A percentile compares a stretch with the other conserved stretches of the same genome.
phyloP scores from a whole-genome alignment of 2,797 vertebrate genomes.

The Sebastes variabilis region DNA sequence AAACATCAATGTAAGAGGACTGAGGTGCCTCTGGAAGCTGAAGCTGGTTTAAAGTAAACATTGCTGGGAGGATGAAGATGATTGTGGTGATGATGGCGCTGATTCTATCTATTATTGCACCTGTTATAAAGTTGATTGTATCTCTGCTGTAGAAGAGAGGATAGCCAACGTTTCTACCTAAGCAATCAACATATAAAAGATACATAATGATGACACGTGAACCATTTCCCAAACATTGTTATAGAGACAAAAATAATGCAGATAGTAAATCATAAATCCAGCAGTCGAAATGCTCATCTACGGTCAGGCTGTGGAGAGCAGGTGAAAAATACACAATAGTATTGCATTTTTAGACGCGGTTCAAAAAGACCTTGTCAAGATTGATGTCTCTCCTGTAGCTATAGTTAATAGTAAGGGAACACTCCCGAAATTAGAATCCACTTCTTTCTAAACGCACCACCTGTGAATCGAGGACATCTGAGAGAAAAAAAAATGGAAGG shows the following conservation, averaged over 20 bases:
- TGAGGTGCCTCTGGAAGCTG: constrained; percentile 16
- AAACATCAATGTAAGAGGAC: constrained; percentile 42
- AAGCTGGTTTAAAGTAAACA: constrained; percentile 34
- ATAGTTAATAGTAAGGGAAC: constrained; percentile 82
- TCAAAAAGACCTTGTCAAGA: constrained; percentile 84
- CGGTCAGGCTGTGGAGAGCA: constrained; percentile 58
- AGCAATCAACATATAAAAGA: constrained; percentile 51
- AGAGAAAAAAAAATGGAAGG: constrained; percentile 67
- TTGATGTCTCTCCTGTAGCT: constrained; percentile 80
- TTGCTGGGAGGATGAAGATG: constrained; percentile 22
- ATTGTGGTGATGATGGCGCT: constrained; percentile 35
- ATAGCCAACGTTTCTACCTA: constrained; percentile 18
- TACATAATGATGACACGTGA: constrained; percentile 43
- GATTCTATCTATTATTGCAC: constrained; percentile 44
- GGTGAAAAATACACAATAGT: constrained; percentile 74
- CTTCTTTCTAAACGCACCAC: constrained; percentile 81
- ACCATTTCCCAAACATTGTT: constrained; percentile 45
- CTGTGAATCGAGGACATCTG: constrained; percentile 80
- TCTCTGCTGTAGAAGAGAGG: constrained; percentile 15
- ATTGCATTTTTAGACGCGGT: constrained; percentile 74
- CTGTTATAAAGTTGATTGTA: constrained; percentile 48
- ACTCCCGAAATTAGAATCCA: constrained; percentile 86
- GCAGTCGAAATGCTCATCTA: constrained; percentile 48
- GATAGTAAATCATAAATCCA: constrained; percentile 58
- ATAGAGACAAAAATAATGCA: constrained; percentile 53